A percentile compares a stretch with the other conserved stretches of the same genome.
These are phyloP conservation scores for Dascillus cervinus DNA, from an alignment of 2,888 invertebrate genomes.

Conservation along the genomic window DNA sequence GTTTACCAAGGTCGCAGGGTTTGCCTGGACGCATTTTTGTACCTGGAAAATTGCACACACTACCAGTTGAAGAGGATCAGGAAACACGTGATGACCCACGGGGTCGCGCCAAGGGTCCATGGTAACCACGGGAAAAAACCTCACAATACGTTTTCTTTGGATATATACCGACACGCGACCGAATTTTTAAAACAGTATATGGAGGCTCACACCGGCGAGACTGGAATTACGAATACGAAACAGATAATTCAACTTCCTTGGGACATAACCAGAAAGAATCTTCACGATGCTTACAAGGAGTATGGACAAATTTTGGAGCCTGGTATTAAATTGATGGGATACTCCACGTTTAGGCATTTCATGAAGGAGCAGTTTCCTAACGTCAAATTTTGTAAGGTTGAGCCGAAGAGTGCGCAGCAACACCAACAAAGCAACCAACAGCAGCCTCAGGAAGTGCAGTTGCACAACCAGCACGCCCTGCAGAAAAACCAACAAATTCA, in stretches of 20 bases:
- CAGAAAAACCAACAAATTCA: conserved; percentile 31
- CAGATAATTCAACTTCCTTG: conserved; percentile 48
- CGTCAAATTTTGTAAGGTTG: conserved; percentile 58
- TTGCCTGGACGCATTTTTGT: conserved; percentile 70
- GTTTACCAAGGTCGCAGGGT: conserved; percentile 71
- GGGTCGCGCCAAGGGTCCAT: conserved; percentile 69
- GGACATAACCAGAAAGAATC: conserved; percentile 58
- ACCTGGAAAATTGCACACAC: conserved; percentile 71
- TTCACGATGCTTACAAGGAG: conserved; percentile 67
- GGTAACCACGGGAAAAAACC: conserved; percentile 75
- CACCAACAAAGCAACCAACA: conserved; percentile 45
- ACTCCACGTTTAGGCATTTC: conserved; percentile 71
- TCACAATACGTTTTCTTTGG: conserved; percentile 70
- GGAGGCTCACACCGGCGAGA: conserved; percentile 54
- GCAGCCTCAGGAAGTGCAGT: conserved; percentile 43
- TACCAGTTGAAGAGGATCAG: conserved; percentile 70
- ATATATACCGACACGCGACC: conserved; percentile 71
- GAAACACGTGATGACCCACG: conserved; percentile 71
- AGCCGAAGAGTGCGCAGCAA: conserved; percentile 49
- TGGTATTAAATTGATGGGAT: conserved; percentile 69
- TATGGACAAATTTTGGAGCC: conserved; percentile 64
- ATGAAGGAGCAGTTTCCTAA: conserved; percentile 77
- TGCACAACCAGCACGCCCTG: conserved; percentile 35
- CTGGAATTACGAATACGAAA: conserved; percentile 46
- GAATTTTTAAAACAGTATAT: conserved; percentile 68